Evolutionary conservation across 2,797 vertebrate species (phyloP).

Genomic region (Cossypha caffra): DNA sequence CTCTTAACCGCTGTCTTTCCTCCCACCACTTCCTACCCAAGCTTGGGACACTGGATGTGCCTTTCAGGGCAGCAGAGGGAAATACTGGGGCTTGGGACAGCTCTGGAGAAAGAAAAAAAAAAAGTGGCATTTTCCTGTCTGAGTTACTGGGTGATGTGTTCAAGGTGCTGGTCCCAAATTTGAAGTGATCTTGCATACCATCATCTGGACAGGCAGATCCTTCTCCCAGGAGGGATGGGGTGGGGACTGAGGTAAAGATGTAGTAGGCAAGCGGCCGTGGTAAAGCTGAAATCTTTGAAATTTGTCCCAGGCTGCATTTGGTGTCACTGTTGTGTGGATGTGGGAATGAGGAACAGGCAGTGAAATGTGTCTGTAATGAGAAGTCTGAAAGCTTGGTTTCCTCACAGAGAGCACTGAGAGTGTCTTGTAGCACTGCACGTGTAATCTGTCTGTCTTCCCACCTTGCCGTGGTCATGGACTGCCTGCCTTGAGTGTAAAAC

Average conservation of each 20-base stretch:
- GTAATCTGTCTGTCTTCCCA: not conserved
- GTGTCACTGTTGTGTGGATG: not conserved
- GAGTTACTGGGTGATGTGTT: not conserved
- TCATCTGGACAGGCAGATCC: not conserved
- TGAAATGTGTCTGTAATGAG: not conserved
- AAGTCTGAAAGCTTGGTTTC: not conserved
- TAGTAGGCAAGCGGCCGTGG: not conserved
- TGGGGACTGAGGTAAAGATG: not conserved
- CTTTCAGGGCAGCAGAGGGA: not conserved
- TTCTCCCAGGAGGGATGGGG: not conserved
- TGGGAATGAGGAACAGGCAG: not conserved
- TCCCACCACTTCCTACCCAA: not conserved
- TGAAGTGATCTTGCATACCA: not conserved
- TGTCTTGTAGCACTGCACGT: not conserved
- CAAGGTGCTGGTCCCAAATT: not conserved
- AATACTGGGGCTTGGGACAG: not conserved
- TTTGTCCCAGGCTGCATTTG: not conserved
- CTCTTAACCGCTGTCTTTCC: slow-evolving; percentile 7
- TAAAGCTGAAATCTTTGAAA: not conserved
- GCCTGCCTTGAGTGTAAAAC: not conserved
- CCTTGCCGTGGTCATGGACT: not conserved
- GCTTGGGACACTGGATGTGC: not conserved
- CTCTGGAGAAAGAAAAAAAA: not conserved
- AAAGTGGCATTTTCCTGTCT: not conserved
- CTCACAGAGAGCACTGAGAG: not conserved